These are phyloP conservation scores for Pomatorhinus ruficollis DNA, from an alignment of 2,113 vertebrate genomes.

Conservation along the genomic window DNA sequence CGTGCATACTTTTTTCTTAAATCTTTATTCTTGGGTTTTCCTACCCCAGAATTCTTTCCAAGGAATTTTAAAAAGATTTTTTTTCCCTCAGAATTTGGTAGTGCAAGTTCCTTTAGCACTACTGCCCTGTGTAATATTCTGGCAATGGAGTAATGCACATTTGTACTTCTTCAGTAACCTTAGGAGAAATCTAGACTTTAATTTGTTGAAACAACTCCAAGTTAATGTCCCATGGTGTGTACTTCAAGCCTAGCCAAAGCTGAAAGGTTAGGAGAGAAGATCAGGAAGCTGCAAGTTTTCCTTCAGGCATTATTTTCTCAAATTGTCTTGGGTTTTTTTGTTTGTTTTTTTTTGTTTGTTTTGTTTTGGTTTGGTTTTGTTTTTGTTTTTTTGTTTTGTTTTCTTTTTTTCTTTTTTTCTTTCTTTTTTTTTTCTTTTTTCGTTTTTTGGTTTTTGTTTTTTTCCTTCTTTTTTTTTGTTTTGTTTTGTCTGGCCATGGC, in stretches of 20 bases:
- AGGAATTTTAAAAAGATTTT: not conserved
- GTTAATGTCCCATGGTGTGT: not conserved
- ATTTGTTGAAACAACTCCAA: not conserved
- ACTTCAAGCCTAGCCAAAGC: not conserved
- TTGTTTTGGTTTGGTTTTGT: too few species aligned
- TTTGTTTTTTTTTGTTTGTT: not conserved
- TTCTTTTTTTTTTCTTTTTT: too few species aligned
- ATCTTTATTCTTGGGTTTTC: not conserved
- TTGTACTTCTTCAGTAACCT: not conserved
- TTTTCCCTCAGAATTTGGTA: not conserved
- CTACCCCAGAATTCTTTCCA: not conserved
- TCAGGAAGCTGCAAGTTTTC: not conserved
- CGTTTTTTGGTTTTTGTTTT: too few species aligned
- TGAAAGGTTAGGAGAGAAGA: not conserved
- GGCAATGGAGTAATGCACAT: not conserved
- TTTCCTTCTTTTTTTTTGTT: not conserved
- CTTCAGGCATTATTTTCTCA: not conserved
- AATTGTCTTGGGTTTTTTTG: not conserved
- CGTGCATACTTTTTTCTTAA: not conserved
- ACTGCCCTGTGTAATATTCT: not conserved
- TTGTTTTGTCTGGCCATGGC: not conserved
- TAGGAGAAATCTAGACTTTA: not conserved
- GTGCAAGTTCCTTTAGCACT: not conserved
- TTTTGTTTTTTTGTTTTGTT: too few species aligned
- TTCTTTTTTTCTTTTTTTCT: too few species aligned